phyloP scores from a whole-genome alignment of 2,113 vertebrate genomes.

The Hyaena hyaena region DNA sequence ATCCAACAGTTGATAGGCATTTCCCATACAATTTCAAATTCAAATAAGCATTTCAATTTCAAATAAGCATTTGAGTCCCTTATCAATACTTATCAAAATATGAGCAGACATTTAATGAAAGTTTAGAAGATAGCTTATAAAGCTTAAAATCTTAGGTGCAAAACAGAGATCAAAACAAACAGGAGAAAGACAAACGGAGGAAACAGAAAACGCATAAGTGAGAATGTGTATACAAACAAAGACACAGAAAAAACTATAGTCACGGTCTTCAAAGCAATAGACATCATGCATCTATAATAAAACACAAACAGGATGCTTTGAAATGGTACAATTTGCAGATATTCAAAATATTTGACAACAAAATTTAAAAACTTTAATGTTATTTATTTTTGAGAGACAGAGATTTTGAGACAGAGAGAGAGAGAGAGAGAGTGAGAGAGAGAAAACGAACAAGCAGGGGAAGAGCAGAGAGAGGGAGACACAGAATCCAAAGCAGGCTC shows the following conservation, averaged over 20 bases:
- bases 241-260: not conserved
- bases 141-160: not conserved
- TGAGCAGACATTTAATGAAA: not conserved
- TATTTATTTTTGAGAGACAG: too few species aligned
- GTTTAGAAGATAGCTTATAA: not conserved
- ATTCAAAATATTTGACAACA: not conserved
- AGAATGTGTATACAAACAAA: not conserved
- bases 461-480: too few species aligned
- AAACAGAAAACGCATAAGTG: not conserved
- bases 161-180: not conserved
- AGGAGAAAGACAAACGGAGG: not conserved
- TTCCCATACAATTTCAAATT: not conserved
- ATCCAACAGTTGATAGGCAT: not conserved
- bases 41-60: too few species aligned
- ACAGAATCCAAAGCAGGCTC: too few species aligned
- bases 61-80: not conserved
- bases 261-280: not conserved
- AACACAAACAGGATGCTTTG: not conserved
- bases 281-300: not conserved
- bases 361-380: not conserved
- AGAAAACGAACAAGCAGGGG: too few species aligned
- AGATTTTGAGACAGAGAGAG: too few species aligned
- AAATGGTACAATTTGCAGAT: not conserved
- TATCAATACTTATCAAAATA: not conserved
- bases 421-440: too few species aligned